Evolutionary conservation across 2,797 vertebrate species (phyloP).

Genomic region (Sphenodon punctatus): DNA sequence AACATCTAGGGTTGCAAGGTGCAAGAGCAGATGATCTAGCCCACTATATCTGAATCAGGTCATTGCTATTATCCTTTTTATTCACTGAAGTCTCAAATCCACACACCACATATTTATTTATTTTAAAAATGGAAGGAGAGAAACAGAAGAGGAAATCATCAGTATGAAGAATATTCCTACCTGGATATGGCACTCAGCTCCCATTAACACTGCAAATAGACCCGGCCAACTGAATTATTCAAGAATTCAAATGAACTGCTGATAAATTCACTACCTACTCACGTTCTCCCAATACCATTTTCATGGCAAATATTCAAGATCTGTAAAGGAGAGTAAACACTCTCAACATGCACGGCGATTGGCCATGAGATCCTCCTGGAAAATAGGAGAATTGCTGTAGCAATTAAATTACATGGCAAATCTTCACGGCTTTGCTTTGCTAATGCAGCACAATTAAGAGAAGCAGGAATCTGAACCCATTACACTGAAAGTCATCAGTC

Average conservation of each 20-base stretch:
- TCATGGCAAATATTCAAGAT: not conserved
- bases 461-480: no score
- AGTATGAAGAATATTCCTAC: not conserved
- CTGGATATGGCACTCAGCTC: not conserved
- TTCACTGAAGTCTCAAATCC: not conserved
- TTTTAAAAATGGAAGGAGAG: not conserved
- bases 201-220: not conserved
- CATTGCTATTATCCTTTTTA: slow-evolving; percentile 3
- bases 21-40: not conserved
- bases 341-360: not conserved
- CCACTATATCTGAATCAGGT: not conserved
- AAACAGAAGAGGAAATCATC: not conserved
- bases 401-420: not conserved
- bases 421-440: not conserved
- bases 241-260: not conserved
- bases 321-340: not conserved
- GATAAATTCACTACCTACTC: not conserved
- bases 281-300: not conserved
- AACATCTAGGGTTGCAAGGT: no score
- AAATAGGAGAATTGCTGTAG: not conserved
- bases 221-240: not conserved
- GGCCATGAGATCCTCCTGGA: not conserved
- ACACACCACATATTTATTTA: not conserved
- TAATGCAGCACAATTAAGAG: not conserved
- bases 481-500: no score